phyloP scores from a whole-genome alignment of 1,140 invertebrate genomes.

The Scaptodrosophila lebanonensis region DNA sequence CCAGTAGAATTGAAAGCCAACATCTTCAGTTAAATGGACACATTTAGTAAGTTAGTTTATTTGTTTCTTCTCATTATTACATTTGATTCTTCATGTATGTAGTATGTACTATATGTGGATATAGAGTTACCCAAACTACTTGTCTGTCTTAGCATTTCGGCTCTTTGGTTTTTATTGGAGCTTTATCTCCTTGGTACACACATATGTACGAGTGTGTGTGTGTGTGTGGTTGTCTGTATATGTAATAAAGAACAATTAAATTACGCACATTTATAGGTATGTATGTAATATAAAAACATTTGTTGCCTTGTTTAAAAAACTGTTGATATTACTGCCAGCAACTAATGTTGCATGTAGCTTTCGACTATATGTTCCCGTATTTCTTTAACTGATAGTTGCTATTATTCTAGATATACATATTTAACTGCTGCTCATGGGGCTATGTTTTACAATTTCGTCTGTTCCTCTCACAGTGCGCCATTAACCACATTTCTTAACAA shows the following conservation, averaged over 20 bases:
- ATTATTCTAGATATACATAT: no score
- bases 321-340: constrained; percentile 28
- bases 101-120: background rate
- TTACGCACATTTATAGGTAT: constrained; percentile 54
- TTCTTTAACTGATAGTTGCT: no score
- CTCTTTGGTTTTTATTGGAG: constrained; percentile 17
- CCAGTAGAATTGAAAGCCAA: no score
- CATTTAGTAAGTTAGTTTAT: constrained; percentile 44
- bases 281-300: constrained; percentile 29
- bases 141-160: constrained; percentile 13
- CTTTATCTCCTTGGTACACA: constrained; percentile 11
- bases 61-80: constrained; percentile 3
- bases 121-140: constrained; percentile 8
- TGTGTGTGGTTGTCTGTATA: constrained; percentile 16
- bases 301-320: constrained; percentile 24
- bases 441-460: constrained; percentile 50
- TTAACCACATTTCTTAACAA: constrained; percentile 69
- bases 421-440: constrained; percentile 24
- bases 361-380: no score
- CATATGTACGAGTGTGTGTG: no score
- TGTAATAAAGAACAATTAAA: constrained; percentile 48
- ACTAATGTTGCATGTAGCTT: no score
- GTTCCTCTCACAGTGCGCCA: constrained; percentile 13
- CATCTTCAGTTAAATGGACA: constrained; percentile 56
- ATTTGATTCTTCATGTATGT: constrained; percentile 22